phyloP scores from a whole-genome alignment of 2,888 invertebrate genomes.

The Microctonus hyperodae region DNA sequence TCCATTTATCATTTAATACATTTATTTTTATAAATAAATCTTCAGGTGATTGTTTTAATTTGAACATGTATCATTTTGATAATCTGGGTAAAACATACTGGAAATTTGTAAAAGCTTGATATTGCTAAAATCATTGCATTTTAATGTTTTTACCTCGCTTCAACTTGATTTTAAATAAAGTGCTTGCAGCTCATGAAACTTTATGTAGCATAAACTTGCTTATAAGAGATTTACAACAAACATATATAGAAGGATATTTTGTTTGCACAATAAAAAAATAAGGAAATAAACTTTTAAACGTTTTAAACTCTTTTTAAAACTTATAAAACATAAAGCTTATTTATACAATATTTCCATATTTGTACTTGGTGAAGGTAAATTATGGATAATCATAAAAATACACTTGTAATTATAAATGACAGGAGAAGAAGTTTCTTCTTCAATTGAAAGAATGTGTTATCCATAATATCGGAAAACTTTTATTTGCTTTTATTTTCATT shows the following conservation, averaged over 20 bases:
- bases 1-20: too few relatives aligned
- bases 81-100: slow-evolving; percentile 5
- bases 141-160: slow-evolving; percentile 14
- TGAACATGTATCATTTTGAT: too few relatives aligned
- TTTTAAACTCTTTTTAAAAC: neutral
- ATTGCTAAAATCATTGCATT: slow-evolving; percentile 19
- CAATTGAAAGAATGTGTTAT: too few relatives aligned
- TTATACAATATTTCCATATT: neutral
- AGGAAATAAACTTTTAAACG: neutral
- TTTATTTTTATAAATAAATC: too few relatives aligned
- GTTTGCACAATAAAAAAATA: neutral
- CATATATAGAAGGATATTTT: neutral
- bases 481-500: too few relatives aligned
- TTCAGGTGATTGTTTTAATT: too few relatives aligned
- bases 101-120: neutral
- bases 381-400: too few relatives aligned
- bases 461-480: too few relatives aligned
- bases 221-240: slow-evolving; percentile 18
- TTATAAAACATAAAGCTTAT: neutral
- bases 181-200: slow-evolving; percentile 15
- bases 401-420: too few relatives aligned
- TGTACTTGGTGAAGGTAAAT: too few relatives aligned
- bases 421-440: too few relatives aligned
- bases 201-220: slow-evolving; percentile 9
- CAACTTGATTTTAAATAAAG: slow-evolving; percentile 6